A percentile compares a stretch with the other conserved stretches of the same genome.
Conservation (phyloP, 1,140 invertebrate genomes). For the Musca vetustissima region DNA sequence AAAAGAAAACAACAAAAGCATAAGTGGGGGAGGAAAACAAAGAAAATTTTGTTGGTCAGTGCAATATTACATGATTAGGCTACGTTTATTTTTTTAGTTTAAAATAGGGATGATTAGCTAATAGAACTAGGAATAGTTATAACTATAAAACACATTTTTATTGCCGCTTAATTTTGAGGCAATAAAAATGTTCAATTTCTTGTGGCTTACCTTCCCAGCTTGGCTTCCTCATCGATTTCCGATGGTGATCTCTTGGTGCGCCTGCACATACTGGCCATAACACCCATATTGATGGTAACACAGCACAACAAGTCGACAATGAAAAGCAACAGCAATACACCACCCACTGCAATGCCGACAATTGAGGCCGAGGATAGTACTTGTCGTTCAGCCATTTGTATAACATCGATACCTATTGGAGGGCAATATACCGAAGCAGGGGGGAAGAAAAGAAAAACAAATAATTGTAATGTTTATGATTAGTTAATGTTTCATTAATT, state of each 20-base stretch:
- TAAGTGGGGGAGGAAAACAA: conserved; percentile 34
- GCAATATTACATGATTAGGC: conserved; percentile 42
- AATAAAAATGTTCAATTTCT: too few relatives aligned
- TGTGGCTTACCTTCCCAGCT: conserved; percentile 72
- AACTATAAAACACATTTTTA: too few relatives aligned
- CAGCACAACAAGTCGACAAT: conserved; percentile 77
- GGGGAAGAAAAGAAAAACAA: conserved; percentile 1
- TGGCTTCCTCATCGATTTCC: conserved; percentile 71
- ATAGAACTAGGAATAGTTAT: too few relatives aligned
- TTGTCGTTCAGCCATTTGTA: conserved; percentile 61
- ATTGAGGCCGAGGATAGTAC: conserved; percentile 73
- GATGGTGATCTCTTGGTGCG: conserved; percentile 57
- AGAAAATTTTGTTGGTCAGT: conserved; percentile 42
- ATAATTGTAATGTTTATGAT: neutral
- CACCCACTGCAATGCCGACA: conserved; percentile 74
- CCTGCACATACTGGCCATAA: conserved; percentile 73
- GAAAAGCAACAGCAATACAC: conserved; percentile 72
- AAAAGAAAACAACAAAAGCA: conserved; percentile 29
- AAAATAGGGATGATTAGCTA: too few relatives aligned
- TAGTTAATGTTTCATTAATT: neutral
- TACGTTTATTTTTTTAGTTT: too few relatives aligned
- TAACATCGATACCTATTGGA: conserved; percentile 54
- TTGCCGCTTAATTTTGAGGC: too few relatives aligned
- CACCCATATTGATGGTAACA: conserved; percentile 61
- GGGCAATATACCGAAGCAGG: neutral